These are phyloP conservation scores for Perognathus longimembris DNA, from an alignment of 2,113 vertebrate species.

Conservation along the genomic window DNA sequence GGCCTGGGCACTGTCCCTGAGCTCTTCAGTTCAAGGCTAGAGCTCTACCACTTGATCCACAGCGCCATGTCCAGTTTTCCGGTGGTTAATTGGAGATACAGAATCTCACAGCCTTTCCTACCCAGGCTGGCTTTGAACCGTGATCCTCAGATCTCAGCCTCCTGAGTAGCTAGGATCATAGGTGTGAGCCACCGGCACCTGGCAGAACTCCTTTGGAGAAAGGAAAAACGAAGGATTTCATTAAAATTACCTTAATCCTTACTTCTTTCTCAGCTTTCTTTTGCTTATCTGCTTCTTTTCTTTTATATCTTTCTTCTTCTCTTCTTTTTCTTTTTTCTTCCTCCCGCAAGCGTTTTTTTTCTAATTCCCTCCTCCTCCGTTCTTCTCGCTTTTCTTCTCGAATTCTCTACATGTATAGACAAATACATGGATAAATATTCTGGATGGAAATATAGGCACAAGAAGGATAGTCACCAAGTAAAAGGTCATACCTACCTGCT, in stretches of 20 bases:
- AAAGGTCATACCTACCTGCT: slow-evolving; percentile 92
- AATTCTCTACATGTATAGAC: slow-evolving; percentile 90
- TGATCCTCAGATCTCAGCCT: too few species aligned
- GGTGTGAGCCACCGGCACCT: too few species aligned
- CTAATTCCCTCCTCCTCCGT: slow-evolving; percentile 93
- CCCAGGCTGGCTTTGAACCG: too few species aligned
- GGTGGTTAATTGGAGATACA: too few species aligned
- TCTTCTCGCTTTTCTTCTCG: slow-evolving; percentile 98
- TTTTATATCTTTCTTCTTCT: slow-evolving; percentile 94
- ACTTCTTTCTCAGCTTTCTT: slow-evolving; percentile 95
- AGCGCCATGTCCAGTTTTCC: too few species aligned
- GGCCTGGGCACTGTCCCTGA: too few species aligned
- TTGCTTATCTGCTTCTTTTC: slow-evolving; percentile 95
- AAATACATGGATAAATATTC: slow-evolving; percentile 32
- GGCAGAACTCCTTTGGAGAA: neutral
- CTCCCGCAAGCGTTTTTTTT: slow-evolving; percentile 95
- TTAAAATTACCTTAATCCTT: slow-evolving; percentile 92
- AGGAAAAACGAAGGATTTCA: neutral
- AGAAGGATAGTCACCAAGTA: slow-evolving; percentile 73
- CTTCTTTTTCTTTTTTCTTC: slow-evolving; percentile 96
- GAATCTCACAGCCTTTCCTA: too few species aligned
- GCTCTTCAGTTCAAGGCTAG: too few species aligned
- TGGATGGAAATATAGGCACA: slow-evolving; percentile 43
- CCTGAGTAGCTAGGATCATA: too few species aligned
- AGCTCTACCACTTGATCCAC: too few species aligned